Base-by-base conservation (phyloP, 35 echinoderm and acorn worm species). In the Heliocidaris tuberculata region DNA sequence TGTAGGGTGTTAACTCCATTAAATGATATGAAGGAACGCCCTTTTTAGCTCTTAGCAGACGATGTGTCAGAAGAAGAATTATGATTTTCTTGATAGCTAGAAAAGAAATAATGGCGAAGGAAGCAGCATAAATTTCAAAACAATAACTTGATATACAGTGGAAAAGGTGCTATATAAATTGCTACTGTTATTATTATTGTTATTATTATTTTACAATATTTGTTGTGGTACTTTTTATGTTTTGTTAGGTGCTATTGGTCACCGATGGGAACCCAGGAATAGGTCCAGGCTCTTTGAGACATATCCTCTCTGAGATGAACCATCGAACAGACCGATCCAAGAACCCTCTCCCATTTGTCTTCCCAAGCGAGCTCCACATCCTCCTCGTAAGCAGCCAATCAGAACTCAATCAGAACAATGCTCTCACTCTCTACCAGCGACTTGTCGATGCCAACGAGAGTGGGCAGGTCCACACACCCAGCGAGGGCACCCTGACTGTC, bases 241-340 rank as follows among this genome's bases (percentile, higher is more conserved):
- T n/a, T 93, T 35, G 52, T 27, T 96, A 99, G 98, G 94, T 99
- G 2, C 48, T 99, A 5, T 86, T 99, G 61, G 87, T 99, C 31
- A 97, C 98, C 24, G 98, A 99, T 95, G 98, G 98, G 6, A 99
- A 94, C 78, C 95, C 96, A 30, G 98, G 98, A 2, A 93, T 96
- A 15, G 97, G 98, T 31, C 93, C 96, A 94, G 98, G 98, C 6
- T 99, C 98, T 5, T 35, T 99, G 56, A 50, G 85, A 4, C 95
- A 98, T 49, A 93, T 60, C 31, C 92, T 96, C n/a, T 90, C 95
- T 50, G 93, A 92, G 30, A 49, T 94, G 49, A 29, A 85, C 31
- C 65, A 95, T 61, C 59, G 94, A 88, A 49, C 50, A 48, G 86
- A 89, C 87, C 48, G 47, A 95, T 31, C 92, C 42, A 71, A 31